Evolutionary conservation across 1,140 invertebrate genomes (phyloP).

Genomic region (Macrobrachium rosenbergii): DNA sequence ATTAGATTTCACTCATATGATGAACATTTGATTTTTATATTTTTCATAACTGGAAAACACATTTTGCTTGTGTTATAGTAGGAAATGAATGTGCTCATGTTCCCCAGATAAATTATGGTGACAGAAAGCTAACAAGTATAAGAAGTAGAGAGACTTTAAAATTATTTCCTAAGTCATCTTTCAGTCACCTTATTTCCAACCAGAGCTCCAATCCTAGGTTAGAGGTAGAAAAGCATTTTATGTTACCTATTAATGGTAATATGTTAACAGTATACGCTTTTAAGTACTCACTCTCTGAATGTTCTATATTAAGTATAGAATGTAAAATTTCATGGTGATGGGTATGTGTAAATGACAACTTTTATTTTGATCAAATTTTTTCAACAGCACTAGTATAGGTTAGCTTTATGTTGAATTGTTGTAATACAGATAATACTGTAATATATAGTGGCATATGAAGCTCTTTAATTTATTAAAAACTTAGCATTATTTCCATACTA

Average conservation of each 20-base stretch:
- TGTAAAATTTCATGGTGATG: constrained; percentile 25
- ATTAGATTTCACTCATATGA: no score
- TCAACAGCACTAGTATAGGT: not conserved
- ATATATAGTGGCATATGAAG: no score
- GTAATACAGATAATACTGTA: not conserved
- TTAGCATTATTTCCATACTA: no score
- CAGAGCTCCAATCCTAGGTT: not conserved
- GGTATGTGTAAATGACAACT: constrained; percentile 10
- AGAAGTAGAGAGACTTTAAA: no score
- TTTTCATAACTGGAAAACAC: no score
- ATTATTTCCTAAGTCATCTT: not conserved
- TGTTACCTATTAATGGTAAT: not conserved
- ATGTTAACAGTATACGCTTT: not conserved
- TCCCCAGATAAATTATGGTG: no score
- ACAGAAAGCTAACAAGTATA: no score
- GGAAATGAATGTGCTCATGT: no score
- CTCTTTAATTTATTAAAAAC: no score
- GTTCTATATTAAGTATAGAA: constrained; percentile 39
- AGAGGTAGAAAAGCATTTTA: not conserved
- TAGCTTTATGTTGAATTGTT: not conserved
- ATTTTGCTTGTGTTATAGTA: no score
- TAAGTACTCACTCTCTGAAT: not conserved
- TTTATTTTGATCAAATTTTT: not conserved
- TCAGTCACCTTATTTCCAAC: no score
- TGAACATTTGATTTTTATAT: no score